Evolutionary conservation across 2,113 vertebrate genomes (phyloP).

Genomic region (Pterocles burchelli): DNA sequence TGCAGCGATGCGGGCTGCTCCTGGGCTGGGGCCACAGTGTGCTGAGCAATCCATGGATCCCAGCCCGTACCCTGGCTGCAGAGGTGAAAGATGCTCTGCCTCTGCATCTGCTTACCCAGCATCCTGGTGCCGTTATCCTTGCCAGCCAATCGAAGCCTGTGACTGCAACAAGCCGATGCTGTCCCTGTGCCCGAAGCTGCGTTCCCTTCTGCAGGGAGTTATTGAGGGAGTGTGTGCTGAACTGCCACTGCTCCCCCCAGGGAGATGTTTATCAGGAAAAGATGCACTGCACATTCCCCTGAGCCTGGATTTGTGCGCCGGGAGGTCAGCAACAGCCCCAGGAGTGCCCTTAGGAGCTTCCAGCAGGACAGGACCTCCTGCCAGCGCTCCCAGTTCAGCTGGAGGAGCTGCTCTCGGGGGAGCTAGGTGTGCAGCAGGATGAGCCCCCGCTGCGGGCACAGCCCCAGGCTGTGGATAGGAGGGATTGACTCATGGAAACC

Average conservation of each 20-base stretch:
- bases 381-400: background rate
- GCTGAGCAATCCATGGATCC: background rate
- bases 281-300: background rate
- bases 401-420: background rate
- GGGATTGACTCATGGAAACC: background rate
- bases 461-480: background rate
- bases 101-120: background rate
- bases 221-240: fast-evolving
- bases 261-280: background rate
- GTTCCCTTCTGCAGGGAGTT: background rate
- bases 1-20: fast-evolving
- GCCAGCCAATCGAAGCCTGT: background rate
- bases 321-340: background rate
- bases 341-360: background rate
- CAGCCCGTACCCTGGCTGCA: background rate
- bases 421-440: background rate
- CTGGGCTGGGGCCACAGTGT: background rate
- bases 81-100: background rate
- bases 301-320: background rate
- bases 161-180: fast-evolving
- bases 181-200: fast-evolving
- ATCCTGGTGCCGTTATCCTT: fast-evolving
- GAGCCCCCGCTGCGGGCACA: background rate
- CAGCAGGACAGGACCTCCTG: background rate
- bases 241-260: background rate